A percentile compares a stretch with the other conserved stretches of the same genome.
phyloP scores from a whole-genome alignment of 2,113 vertebrate genomes.

The Promerops cafer region DNA sequence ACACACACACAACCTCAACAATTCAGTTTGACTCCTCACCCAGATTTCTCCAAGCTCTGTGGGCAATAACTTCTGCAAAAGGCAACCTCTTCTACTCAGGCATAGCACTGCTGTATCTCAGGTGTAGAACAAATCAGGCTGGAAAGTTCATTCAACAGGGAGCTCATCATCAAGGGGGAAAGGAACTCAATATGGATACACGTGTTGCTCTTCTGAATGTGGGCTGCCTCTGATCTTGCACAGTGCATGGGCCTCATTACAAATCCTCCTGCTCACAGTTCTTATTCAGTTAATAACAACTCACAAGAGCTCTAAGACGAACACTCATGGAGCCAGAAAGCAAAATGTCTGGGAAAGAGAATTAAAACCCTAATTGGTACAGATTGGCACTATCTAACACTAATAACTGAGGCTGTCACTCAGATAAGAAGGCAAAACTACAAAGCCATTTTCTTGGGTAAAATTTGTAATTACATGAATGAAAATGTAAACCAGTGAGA shows the following conservation, averaged over 20 bases:
- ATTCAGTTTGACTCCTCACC: not conserved
- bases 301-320: not conserved
- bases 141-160: not conserved
- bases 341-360: not conserved
- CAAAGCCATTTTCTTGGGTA: not conserved
- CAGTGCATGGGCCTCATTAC: rapidly evolving
- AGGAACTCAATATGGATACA: not conserved
- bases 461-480: not conserved
- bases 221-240: not conserved
- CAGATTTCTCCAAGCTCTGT: not conserved
- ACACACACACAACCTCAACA: not conserved
- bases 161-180: not conserved
- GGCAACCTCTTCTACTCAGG: not conserved
- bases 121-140: not conserved
- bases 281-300: not conserved
- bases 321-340: not conserved
- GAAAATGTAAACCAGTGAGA: not conserved
- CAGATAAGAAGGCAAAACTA: not conserved
- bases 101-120: not conserved
- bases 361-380: not conserved
- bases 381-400: not conserved
- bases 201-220: rapidly evolving
- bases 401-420: not conserved
- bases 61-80: not conserved
- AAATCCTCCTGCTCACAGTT: not conserved